Base-by-base conservation (phyloP, 1,140 invertebrate species). In the Mycetomoellerius zeteki region DNA sequence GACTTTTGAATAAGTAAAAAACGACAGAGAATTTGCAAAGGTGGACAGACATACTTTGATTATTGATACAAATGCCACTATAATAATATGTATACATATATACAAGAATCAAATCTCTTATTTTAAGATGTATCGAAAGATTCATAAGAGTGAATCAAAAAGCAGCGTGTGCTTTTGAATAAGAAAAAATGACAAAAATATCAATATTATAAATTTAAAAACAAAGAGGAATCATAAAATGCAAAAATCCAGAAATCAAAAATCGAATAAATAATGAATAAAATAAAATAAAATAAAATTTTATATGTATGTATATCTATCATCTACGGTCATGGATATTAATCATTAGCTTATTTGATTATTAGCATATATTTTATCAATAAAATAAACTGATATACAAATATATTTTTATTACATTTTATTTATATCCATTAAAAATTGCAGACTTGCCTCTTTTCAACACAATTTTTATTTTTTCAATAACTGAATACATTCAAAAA, bases 1-100 rank as follows among this genome's bases (percentile, higher is more conserved):
- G 4, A 24, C 69, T 50, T 43, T 73, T 84, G 54, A 75, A 82
- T 73, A 84, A 60, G n/a, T 73, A 43, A 84, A 60, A 60, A 84
- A 62, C 52, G 21, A 73, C 8, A 3, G 12, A 27, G 24, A 65
- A 47, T 78, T 78, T 65, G 30, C 37, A 12, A 47, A 19, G 58
- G 3, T 16, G 33, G 73, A 64, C 56, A 47, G 24, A n/a, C 37
- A 21, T 5, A 16, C 19, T 67, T 78, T 21, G 24, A 78, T 78
- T 65, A 78, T 78, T 78, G 60, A 78, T 47, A 43, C 37, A 19
- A 19, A 24, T 52, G 62, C 60, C 14, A 54, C 52, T 67, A 67
- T 60, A 54, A 54, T 30, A n/a, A 67, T 27, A 19, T 69, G 8
- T 43, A 43, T 10, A 43, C 2, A 43, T 43, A 43, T 43, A 52